phyloP scores from a whole-genome alignment of 2,113 vertebrate genomes.

The Natator depressus region DNA sequence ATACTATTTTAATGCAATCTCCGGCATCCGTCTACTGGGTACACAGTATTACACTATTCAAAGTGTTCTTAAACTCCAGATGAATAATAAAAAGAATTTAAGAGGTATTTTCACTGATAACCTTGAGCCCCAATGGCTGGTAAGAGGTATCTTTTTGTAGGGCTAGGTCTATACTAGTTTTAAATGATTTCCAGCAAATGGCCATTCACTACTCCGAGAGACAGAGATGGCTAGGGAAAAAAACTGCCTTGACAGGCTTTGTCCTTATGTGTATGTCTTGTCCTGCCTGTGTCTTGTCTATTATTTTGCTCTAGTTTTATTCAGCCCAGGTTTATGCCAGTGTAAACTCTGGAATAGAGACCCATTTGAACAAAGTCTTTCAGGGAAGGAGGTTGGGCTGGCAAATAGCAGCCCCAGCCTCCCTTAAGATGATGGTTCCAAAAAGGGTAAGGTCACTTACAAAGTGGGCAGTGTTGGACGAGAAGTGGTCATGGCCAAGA shows the following conservation, averaged over 20 bases:
- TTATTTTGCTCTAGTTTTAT: not conserved
- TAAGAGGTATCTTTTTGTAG: not conserved
- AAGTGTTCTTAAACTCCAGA: constrained; percentile 53
- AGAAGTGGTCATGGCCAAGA: not conserved
- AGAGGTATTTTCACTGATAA: not conserved
- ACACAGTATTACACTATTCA: constrained; percentile 57
- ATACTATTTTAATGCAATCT: constrained; percentile 58
- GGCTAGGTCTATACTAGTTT: not conserved
- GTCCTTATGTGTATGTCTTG: not conserved
- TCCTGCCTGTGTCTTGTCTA: not conserved
- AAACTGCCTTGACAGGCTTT: not conserved
- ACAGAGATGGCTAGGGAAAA: not conserved
- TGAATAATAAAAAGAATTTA: constrained; percentile 67
- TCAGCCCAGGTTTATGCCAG: not conserved
- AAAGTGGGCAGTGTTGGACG: not conserved
- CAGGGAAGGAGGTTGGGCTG: not conserved
- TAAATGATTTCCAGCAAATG: not conserved
- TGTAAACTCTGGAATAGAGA: not conserved
- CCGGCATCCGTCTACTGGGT: constrained; percentile 19
- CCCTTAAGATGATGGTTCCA: not conserved
- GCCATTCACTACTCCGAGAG: not conserved
- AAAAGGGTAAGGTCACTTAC: not conserved
- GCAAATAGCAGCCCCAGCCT: not conserved
- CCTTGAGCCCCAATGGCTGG: not conserved
- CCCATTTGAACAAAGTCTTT: not conserved